These are phyloP conservation scores for Lissonota sp. DNA, from an alignment of 2,888 invertebrate species.

Conservation along the genomic window DNA sequence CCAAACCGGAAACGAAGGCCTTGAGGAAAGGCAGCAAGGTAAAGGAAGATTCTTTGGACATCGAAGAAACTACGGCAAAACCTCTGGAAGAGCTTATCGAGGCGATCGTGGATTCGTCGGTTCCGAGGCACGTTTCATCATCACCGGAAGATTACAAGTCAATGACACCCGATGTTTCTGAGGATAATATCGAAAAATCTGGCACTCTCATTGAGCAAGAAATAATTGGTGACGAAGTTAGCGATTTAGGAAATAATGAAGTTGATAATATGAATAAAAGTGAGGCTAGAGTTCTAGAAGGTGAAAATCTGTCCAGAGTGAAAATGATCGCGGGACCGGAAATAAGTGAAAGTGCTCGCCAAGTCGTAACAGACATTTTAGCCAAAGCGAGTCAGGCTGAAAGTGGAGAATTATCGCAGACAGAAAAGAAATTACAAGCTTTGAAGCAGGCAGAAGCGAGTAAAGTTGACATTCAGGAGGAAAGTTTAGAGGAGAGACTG, in stretches of 20 bases:
- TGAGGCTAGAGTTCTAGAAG: constrained; percentile 12
- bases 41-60: constrained; percentile 69
- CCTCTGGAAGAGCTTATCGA: constrained; percentile 76
- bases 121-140: constrained; percentile 52
- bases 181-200: constrained; percentile 40
- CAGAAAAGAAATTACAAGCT: constrained; percentile 23
- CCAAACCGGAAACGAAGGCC: constrained; percentile 66
- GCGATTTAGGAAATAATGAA: constrained; percentile 37
- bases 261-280: not conserved
- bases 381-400: constrained; percentile 9
- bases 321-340: constrained; percentile 33
- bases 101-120: constrained; percentile 70
- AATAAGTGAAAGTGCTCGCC: constrained; percentile 28
- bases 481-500: constrained; percentile 34
- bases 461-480: constrained; percentile 23
- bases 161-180: constrained; percentile 49
- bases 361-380: constrained; percentile 43
- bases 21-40: constrained; percentile 62
- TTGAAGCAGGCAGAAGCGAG: constrained; percentile 32
- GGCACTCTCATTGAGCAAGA: constrained; percentile 35
- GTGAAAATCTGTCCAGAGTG: constrained; percentile 17
- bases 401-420: constrained; percentile 31
- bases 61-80: constrained; percentile 73
- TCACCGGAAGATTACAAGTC: constrained; percentile 57
- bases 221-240: constrained; percentile 18